Conservation (phyloP, 2,888 invertebrate species). For the Pristionchus japonicus region DNA sequence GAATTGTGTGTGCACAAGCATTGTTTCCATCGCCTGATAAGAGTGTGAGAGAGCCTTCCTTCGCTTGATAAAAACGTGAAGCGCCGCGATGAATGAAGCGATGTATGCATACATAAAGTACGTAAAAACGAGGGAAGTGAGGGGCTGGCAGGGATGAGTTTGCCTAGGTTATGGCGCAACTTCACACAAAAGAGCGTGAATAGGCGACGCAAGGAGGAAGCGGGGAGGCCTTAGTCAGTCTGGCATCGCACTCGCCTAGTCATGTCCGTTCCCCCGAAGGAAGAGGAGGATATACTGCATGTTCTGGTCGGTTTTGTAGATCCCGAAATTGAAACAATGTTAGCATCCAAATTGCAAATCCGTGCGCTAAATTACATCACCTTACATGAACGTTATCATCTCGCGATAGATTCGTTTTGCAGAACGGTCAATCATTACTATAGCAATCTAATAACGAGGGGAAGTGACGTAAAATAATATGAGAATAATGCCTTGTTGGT, state of each 20-base stretch:
- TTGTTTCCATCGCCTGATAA: conserved; percentile 24
- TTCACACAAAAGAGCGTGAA: conserved; percentile 20
- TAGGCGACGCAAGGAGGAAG: not conserved
- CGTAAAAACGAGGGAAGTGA: not conserved
- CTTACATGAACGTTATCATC: not conserved
- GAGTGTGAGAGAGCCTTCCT: not conserved
- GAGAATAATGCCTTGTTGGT: not conserved
- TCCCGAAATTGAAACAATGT: not conserved
- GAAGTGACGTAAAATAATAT: not conserved
- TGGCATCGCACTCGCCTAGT: not conserved
- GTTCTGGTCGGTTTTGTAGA: not conserved
- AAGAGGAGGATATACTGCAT: not conserved
- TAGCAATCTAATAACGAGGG: not conserved
- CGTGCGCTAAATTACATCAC: not conserved
- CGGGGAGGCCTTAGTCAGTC: conserved; percentile 33
- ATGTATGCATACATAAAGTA: not conserved
- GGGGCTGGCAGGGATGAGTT: conserved; percentile 10
- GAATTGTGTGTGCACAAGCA: conserved; percentile 14
- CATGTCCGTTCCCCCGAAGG: not conserved
- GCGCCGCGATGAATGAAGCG: not conserved
- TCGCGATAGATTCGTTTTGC: not conserved
- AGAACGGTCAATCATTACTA: not conserved
- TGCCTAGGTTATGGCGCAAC: conserved; percentile 14
- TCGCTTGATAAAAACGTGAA: conserved; percentile 20
- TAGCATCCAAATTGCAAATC: too few relatives aligned